Evolutionary conservation across 2,888 invertebrate species (phyloP).

Genomic region (Trichogramma evanescens): DNA sequence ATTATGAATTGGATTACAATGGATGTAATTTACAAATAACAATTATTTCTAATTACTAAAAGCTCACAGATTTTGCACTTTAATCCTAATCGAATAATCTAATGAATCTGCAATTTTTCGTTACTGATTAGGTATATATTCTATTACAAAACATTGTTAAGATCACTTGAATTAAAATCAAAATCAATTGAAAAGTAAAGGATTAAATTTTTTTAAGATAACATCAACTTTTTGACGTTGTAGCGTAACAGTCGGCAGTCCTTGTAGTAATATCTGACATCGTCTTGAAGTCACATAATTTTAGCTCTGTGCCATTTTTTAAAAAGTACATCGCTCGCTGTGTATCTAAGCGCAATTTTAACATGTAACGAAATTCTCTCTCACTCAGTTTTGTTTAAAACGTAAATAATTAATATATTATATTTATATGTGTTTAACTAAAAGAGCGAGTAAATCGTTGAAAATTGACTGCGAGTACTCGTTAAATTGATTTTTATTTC

Average conservation of each 20-base stretch:
- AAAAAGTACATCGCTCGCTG: not conserved
- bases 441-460: slow-evolving; percentile 11
- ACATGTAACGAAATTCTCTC: slow-evolving; percentile 7
- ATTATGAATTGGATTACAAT: not conserved
- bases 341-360: not conserved
- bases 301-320: slow-evolving; percentile 32
- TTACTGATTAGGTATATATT: slow-evolving; percentile 16
- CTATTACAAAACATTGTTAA: slow-evolving; percentile 16
- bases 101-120: slow-evolving; percentile 11
- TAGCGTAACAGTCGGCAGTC: slow-evolving; percentile 39
- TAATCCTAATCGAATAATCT: slow-evolving; percentile 10
- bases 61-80: slow-evolving; percentile 10
- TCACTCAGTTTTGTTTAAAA: slow-evolving; percentile 3
- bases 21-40: not conserved
- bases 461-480: slow-evolving; percentile 34
- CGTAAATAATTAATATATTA: slow-evolving; percentile 1
- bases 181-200: slow-evolving; percentile 16
- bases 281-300: slow-evolving; percentile 28
- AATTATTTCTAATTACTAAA: slow-evolving; percentile 5
- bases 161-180: slow-evolving; percentile 14
- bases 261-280: slow-evolving; percentile 29
- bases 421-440: not conserved
- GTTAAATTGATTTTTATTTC: slow-evolving; percentile 12
- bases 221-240: slow-evolving; percentile 24
- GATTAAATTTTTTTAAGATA: slow-evolving; percentile 10